phyloP scores from a whole-genome alignment of 2,113 vertebrate genomes.

The Origma solitaria region DNA sequence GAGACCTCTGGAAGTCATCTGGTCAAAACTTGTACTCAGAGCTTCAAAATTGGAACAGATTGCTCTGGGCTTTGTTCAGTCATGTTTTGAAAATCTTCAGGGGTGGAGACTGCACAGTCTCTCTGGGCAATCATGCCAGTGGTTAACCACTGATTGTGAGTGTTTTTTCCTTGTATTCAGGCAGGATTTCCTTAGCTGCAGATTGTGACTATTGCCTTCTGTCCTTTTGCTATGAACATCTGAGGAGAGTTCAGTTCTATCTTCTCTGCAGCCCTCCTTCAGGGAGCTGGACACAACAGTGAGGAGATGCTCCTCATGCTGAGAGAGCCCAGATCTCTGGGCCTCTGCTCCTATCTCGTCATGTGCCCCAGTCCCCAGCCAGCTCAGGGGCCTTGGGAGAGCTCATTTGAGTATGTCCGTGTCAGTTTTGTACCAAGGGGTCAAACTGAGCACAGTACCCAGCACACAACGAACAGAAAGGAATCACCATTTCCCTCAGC shows the following conservation, averaged over 20 bases:
- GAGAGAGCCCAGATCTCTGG: neutral
- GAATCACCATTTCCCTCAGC: neutral
- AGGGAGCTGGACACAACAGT: neutral
- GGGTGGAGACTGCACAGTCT: neutral
- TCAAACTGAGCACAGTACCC: neutral
- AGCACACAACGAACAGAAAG: neutral
- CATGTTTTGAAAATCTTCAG: neutral
- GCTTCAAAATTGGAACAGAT: neutral
- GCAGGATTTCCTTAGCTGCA: neutral
- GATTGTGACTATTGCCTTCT: neutral
- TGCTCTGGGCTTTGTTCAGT: neutral
- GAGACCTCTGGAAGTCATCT: conserved; percentile 9
- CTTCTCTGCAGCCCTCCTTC: neutral
- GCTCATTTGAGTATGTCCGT: neutral
- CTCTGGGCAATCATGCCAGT: neutral
- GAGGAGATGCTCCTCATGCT: neutral
- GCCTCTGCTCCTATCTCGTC: neutral
- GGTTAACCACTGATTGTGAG: neutral
- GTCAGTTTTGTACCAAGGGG: neutral
- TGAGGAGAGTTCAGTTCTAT: neutral
- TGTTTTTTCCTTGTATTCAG: neutral
- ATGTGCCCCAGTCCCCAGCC: neutral
- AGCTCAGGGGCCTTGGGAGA: neutral
- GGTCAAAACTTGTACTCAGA: neutral
- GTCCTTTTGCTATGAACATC: neutral